These are phyloP conservation scores for Morbakka virulenta DNA, from an alignment of 30 jellyfish, hydroid and myxozoan genomes.

Conservation along the genomic window DNA sequence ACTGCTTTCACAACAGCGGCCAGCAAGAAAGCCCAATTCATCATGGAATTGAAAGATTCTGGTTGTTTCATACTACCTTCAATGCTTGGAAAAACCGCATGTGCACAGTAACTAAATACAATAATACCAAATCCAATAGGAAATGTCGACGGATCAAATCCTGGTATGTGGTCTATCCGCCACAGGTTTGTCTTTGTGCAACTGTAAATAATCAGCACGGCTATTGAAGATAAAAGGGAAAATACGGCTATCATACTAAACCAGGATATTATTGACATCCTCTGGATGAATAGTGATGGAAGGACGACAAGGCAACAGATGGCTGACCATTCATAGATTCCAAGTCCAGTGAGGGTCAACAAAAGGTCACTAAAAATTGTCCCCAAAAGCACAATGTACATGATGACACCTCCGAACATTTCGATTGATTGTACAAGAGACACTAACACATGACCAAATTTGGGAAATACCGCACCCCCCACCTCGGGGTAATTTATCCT, in stretches of 20 bases:
- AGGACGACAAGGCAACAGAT: conserved; percentile 66
- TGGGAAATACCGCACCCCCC: conserved; percentile 80
- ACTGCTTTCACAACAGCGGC: conserved; percentile 83
- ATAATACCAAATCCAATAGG: conserved; percentile 94
- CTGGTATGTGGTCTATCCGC: conserved; percentile 74
- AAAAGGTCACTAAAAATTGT: conserved; percentile 78
- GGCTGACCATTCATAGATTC: conserved; percentile 92
- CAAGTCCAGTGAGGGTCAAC: conserved; percentile 55
- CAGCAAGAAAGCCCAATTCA: conserved; percentile 82
- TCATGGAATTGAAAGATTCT: conserved; percentile 61
- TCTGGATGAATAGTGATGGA: conserved; percentile 80
- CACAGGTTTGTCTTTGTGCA: conserved; percentile 63
- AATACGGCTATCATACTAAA: conserved; percentile 83
- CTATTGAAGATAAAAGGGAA: conserved; percentile 74
- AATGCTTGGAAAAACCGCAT: conserved; percentile 96
- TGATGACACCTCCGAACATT: conserved; percentile 93
- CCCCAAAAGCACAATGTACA: conserved; percentile 83
- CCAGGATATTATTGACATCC: conserved; percentile 95
- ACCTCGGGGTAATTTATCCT: conserved; percentile 91
- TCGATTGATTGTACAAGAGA: conserved; percentile 66
- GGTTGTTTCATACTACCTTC: conserved; percentile 94
- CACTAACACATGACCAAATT: conserved; percentile 57
- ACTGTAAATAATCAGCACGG: conserved; percentile 71
- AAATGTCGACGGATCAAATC: conserved; percentile 78
- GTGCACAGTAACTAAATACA: conserved; percentile 96